Evolutionary conservation across 2,888 invertebrate genomes (phyloP), one percentile per base, ranked within the genome.

Genomic region (Dicyrtoma fusca): DNA sequence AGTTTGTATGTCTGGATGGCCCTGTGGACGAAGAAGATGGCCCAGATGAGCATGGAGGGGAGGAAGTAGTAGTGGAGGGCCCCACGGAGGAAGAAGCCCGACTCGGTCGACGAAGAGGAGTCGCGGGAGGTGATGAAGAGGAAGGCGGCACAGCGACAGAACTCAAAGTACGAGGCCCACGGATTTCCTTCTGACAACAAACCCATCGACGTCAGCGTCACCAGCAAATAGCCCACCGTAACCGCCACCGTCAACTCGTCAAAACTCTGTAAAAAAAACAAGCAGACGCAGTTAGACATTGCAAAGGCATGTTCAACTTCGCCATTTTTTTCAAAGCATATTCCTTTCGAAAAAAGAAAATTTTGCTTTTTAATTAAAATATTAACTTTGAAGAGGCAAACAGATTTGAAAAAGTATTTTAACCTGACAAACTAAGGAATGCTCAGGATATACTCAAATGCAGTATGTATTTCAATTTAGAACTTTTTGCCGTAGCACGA

Each of bases 131-230:
- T 62, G 64, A 74, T 83, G 14, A 82, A 83, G 47, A 90, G 87
- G 23, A 89, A 84, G 0, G 88, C 82, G n/a, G 88, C 85, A 81
- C 91, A 91, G 11, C 91, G 86, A 1, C 87, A 75, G 0, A 90
- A 85, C 83, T 92, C 92, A 45, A 89, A 84, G 1, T 87, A 81
- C 8, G 87, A 86, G 0, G 89, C 89, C 79, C 87, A 85, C 8
- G 87, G 86, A 53, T 87, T 87, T 79, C 88, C 87, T 80, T 91
- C 91, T 79, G 91, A 89, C n/a, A 91, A 83, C 86, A 91, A 87
- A 1, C 91, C 91, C 66, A 91, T 90, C 23, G 88, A 85, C 0
- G 89, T 89, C n/a, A 91, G 84, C 0, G 90, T 89, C 1, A 87
- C 87, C 62, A 91, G 86, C 77, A 91, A 88, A 85, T 90, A 90